These are phyloP conservation scores for Lophotis ruficrista DNA, from an alignment of 2,113 vertebrate species.

Conservation along the genomic window DNA sequence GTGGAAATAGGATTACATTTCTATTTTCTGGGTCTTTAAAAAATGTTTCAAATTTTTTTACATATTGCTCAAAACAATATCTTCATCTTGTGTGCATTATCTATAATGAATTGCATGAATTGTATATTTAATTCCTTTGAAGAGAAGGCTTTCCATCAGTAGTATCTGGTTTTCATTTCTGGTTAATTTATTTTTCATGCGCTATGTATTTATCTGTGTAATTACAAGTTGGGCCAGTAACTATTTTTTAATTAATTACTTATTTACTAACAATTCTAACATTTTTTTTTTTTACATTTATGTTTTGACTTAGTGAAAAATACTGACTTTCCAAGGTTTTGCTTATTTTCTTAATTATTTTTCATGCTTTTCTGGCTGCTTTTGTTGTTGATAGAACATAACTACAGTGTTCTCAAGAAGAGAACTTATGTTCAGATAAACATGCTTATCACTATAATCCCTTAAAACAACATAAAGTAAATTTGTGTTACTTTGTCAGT, in stretches of 20 bases:
- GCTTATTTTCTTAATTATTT: neutral
- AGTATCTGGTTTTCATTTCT: neutral
- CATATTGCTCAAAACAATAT: neutral
- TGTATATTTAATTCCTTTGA: neutral
- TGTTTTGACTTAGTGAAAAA: neutral
- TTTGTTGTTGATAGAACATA: neutral
- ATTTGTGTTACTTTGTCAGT: neutral
- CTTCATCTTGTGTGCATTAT: neutral
- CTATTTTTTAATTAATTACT: neutral
- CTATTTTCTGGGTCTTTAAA: neutral
- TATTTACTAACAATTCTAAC: neutral
- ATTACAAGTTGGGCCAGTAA: neutral
- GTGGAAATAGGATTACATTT: neutral
- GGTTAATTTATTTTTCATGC: neutral
- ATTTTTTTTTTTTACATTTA: neutral
- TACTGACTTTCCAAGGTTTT: neutral
- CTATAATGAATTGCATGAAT: neutral
- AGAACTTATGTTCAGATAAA: neutral
- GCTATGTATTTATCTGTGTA: neutral
- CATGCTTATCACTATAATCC: neutral
- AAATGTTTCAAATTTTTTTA: neutral
- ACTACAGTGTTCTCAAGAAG: neutral
- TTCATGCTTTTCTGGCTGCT: neutral
- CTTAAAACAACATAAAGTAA: neutral
- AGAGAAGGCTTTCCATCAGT: neutral